These are phyloP conservation scores for Microcaecilia unicolor DNA, from an alignment of 2,797 vertebrate genomes.

Conservation along the genomic window DNA sequence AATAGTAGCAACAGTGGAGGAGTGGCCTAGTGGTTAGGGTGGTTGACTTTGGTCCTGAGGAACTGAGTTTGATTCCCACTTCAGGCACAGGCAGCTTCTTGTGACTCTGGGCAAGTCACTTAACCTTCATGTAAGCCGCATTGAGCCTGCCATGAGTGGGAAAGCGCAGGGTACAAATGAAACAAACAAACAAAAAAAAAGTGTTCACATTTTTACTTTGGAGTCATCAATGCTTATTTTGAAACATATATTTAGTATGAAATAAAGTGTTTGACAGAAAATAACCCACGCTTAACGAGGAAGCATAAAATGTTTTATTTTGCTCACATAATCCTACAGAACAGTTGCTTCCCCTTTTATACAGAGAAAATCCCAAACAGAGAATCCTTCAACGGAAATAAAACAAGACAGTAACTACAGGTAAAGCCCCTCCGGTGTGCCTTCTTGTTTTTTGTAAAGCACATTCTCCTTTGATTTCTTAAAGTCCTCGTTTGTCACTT, in stretches of 20 bases:
- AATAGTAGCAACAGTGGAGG: no score
- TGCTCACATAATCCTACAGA: neutral
- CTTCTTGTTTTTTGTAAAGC: constrained; percentile 97
- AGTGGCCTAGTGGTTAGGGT: no score
- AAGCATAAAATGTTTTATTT: constrained; percentile 1
- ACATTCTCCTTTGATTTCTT: constrained; percentile 98
- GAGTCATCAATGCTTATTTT: constrained; percentile 3
- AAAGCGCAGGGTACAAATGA: no score
- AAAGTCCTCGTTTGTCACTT: constrained; percentile 98
- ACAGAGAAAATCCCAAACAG: neutral
- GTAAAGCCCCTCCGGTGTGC: constrained; percentile 92
- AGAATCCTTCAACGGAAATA: neutral
- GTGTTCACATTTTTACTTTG: no score
- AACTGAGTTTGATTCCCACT: no score
- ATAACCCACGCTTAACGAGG: constrained; percentile 1
- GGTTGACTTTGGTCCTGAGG: no score
- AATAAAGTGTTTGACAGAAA: constrained; percentile 36
- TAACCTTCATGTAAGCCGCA: no score
- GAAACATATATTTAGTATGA: constrained; percentile 51
- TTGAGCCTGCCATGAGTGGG: no score
- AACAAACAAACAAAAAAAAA: no score
- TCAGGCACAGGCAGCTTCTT: no score
- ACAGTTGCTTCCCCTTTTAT: neutral
- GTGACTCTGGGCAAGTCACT: no score
- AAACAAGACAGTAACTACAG: constrained; percentile 52